Conservation (phyloP, 2,797 vertebrate species). For the Ptychadena robeensis region DNA sequence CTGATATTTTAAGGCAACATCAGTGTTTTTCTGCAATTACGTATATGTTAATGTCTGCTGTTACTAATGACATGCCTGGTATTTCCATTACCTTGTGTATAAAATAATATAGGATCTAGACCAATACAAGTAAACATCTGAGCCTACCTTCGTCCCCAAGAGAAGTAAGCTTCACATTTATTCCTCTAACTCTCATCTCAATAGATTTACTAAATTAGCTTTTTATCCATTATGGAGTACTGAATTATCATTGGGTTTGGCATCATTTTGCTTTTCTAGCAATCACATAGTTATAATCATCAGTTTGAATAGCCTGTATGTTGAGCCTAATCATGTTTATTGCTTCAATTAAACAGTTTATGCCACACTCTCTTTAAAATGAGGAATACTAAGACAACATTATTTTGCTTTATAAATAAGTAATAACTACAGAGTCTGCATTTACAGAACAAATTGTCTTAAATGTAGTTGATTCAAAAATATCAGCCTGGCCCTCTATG, state of each 20-base stretch:
- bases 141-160: not conserved
- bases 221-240: not conserved
- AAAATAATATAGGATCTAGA: not conserved
- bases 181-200: not conserved
- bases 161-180: not conserved
- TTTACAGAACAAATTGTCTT: not conserved
- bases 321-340: constrained; percentile 33
- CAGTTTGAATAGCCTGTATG: constrained; percentile 7
- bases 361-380: constrained; percentile 1
- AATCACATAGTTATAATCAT: constrained; percentile 26
- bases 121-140: not conserved
- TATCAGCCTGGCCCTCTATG: no score
- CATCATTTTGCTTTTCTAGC: constrained; percentile 25
- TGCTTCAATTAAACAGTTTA: constrained; percentile 35
- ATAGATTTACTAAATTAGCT: constrained; percentile 17
- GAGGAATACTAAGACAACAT: not conserved
- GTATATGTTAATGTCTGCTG: no score
- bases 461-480: not conserved
- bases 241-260: constrained; percentile 37
- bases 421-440: not conserved
- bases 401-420: constrained; percentile 19
- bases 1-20: no score
- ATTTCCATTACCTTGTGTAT: not conserved
- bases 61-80: no score
- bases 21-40: no score